A percentile compares a stretch with the other conserved stretches of the same genome.
phyloP scores from a whole-genome alignment of 2,888 invertebrate species.

The Leptinotarsa juncta region DNA sequence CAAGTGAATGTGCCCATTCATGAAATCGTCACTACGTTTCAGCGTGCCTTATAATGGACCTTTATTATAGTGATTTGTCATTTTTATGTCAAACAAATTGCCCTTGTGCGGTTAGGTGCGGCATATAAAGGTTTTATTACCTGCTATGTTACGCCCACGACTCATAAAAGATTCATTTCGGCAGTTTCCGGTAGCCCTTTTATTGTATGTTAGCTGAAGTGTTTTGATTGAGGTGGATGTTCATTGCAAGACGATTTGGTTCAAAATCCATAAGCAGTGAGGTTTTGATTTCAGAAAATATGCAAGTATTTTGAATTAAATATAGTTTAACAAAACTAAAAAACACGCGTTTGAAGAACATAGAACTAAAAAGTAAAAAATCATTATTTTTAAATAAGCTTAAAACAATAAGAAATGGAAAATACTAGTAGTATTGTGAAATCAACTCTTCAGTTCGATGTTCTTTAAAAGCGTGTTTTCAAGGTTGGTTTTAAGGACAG shows the following conservation, averaged over 20 bases:
- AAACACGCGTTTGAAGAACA: too few relatives aligned
- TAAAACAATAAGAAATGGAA: too few relatives aligned
- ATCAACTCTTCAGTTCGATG: too few relatives aligned
- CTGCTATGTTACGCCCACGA: constrained; percentile 43
- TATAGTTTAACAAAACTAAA: too few relatives aligned
- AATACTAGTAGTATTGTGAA: too few relatives aligned
- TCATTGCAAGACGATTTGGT: background rate
- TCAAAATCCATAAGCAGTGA: too few relatives aligned
- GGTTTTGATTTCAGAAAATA: too few relatives aligned
- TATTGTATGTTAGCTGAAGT: background rate
- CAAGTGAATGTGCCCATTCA: constrained; percentile 56
- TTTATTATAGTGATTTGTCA: constrained; percentile 55
- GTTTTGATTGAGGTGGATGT: background rate
- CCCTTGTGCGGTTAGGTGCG: constrained; percentile 43
- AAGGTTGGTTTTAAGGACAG: too few relatives aligned
- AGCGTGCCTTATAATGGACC: constrained; percentile 42
- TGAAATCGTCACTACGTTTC: constrained; percentile 46
- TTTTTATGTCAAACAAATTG: constrained; percentile 59
- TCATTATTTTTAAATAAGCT: too few relatives aligned
- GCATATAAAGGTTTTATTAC: constrained; percentile 40
- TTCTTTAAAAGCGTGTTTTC: too few relatives aligned
- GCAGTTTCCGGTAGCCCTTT: constrained; percentile 31
- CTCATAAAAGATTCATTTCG: constrained; percentile 40
- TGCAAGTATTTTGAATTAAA: too few relatives aligned
- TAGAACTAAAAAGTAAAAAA: too few relatives aligned